phyloP scores from a whole-genome alignment of 2,888 invertebrate genomes.

The Drosophila aldrichi region DNA sequence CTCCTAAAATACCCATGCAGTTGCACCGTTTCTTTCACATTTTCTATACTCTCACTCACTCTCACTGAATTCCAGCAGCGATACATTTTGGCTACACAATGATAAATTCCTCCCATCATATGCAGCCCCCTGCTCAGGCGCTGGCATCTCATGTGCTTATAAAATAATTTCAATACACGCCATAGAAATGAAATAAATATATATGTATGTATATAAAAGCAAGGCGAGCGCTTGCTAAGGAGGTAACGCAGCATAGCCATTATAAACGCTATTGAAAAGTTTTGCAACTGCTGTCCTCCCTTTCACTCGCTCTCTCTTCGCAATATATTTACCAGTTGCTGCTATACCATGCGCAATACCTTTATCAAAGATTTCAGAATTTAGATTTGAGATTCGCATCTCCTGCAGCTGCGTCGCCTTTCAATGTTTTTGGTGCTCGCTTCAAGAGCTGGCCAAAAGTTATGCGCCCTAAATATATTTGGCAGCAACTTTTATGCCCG shows the following conservation, averaged over 20 bases:
- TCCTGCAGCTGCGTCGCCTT: constrained; percentile 48
- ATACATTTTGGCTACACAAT: not conserved
- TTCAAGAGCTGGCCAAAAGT: constrained; percentile 55
- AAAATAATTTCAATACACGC: constrained; percentile 56
- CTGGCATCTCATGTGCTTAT: constrained; percentile 13
- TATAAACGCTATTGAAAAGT: constrained; percentile 49
- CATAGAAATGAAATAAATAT: constrained; percentile 36
- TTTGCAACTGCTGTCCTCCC: constrained; percentile 7
- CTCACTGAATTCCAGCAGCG: not conserved
- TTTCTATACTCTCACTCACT: too few species aligned
- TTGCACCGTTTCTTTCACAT: not conserved
- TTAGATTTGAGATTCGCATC: constrained; percentile 30
- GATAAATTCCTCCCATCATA: not conserved
- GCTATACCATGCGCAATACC: constrained; percentile 41
- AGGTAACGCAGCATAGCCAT: constrained; percentile 30
- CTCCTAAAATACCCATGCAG: not conserved
- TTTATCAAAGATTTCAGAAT: constrained; percentile 50
- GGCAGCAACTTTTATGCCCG: constrained; percentile 34
- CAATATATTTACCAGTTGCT: constrained; percentile 22
- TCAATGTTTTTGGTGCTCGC: constrained; percentile 37
- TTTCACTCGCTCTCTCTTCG: fast-evolving
- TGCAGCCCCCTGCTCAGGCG: not conserved
- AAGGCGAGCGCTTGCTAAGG: not conserved
- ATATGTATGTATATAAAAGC: constrained; percentile 2
- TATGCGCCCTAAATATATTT: constrained; percentile 50